Evolutionary conservation across 2,113 vertebrate genomes (phyloP).

Genomic region (Ancistrus triradiatus): DNA sequence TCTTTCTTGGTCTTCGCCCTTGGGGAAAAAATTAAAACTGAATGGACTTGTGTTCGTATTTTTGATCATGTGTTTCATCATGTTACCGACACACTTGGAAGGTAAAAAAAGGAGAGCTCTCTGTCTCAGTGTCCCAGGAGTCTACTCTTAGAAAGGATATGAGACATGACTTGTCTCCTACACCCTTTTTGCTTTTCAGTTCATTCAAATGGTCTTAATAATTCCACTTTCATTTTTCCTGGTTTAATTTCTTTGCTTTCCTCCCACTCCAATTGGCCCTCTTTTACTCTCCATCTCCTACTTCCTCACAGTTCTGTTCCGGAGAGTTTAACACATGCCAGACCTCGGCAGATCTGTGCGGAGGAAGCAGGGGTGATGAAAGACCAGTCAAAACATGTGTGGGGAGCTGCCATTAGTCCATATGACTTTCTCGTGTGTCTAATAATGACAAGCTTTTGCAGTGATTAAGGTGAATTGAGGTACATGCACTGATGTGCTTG

Average conservation of each 20-base stretch:
- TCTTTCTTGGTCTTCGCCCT: background rate
- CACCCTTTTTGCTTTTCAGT: constrained; percentile 18
- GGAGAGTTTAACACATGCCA: constrained; percentile 52
- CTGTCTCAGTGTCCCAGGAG: background rate
- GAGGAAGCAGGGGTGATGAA: constrained; percentile 48
- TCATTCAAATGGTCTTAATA: constrained; percentile 19
- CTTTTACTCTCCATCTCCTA: constrained; percentile 23
- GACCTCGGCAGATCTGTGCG: constrained; percentile 41
- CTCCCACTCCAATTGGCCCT: constrained; percentile 17
- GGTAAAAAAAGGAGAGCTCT: background rate
- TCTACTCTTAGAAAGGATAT: constrained; percentile 13
- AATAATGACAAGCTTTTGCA: constrained; percentile 35
- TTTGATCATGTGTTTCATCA: background rate
- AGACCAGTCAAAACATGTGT: constrained; percentile 48
- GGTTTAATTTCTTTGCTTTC: constrained; percentile 20
- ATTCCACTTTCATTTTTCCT: constrained; percentile 34
- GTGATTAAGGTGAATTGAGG: constrained; percentile 33
- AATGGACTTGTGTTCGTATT: background rate
- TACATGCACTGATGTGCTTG: constrained; percentile 10
- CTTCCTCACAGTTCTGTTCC: constrained; percentile 38
- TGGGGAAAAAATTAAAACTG: background rate
- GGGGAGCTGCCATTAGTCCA: constrained; percentile 46
- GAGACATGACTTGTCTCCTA: constrained; percentile 23
- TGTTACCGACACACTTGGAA: background rate
- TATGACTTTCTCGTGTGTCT: constrained; percentile 41